Base-by-base conservation (phyloP, 1,140 invertebrate genomes). In the Brachionus koreanus region DNA sequence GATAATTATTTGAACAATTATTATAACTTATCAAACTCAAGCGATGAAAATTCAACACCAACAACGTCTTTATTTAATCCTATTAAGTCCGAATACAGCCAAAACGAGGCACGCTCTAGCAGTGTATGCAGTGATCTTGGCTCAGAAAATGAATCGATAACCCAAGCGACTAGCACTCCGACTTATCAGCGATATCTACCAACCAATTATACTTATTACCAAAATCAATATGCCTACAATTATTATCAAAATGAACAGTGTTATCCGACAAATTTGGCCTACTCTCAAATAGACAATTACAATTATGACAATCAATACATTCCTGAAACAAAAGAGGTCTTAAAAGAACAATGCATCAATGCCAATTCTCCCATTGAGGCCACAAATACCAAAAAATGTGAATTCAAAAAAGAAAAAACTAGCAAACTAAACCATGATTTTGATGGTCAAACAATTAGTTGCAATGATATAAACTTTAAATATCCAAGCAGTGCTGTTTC, bases 401-500 rank as follows among this genome's bases (percentile, higher is more conserved):
- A 69, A 9, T 35, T 42, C 12, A 69, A 69, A 39, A 69, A 69
- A 69, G 65, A 69, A 3, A 69, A 69, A 39, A 39, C 37, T 23
- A 2, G n/a, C 13, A 39, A 37, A 12, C 25, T 6, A 10, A 10
- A 0, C 33, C 42, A 69, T 16, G 35, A 69, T 16, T 4, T 69
- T 2, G 65, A 69, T 19, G 65, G 65, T 19, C 65, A 69, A 46
- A 74, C 42, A 46, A 74, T 74, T n/a, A 46, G 23, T 16, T 74
- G 69, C 23, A 74, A 74, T 29, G 69, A 74, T 46, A 74, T 74
- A 12, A 46, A 74, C 43, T 74, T 74, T n/a, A 74, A 74, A 49
- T 74, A 74, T 74, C 69, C 69, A 46, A 25, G 39, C 2, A 74
- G 19, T 37, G 75, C 37, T 13, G 29, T 57, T 16, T 61, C 75